phyloP scores from a whole-genome alignment of 1,140 invertebrate species.

The Globodera ellingtonae region DNA sequence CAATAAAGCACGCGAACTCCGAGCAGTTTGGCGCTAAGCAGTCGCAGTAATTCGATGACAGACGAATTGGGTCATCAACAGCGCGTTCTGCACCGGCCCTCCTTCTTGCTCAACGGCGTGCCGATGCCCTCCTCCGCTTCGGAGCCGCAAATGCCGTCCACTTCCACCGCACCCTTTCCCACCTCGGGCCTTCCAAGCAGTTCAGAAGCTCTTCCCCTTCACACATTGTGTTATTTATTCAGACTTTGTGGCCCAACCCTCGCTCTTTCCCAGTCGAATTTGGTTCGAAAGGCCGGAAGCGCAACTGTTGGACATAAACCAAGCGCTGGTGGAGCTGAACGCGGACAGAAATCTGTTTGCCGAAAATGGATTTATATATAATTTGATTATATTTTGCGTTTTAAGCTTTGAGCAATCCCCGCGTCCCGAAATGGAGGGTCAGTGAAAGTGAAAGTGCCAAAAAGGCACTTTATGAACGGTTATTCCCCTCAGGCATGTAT shows the following conservation, averaged over 20 bases:
- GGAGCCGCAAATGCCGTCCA: constrained; percentile 21
- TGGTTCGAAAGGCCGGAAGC: constrained; percentile 3
- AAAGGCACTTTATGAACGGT: constrained; percentile 3
- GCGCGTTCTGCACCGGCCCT: too few species aligned
- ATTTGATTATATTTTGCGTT: background rate
- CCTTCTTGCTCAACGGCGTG: background rate
- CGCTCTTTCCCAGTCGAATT: background rate
- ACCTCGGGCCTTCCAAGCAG: background rate
- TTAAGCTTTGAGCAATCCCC: constrained; percentile 23
- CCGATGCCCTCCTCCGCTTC: background rate
- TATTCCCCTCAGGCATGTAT: constrained; percentile 49
- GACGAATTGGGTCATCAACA: background rate
- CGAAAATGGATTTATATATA: background rate
- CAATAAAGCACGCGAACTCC: background rate
- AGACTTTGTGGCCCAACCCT: background rate
- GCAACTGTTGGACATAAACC: constrained; percentile 50
- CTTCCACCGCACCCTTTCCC: constrained; percentile 7
- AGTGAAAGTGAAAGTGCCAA: background rate
- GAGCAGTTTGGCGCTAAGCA: background rate
- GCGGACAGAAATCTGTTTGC: constrained; percentile 62
- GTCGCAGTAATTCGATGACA: background rate
- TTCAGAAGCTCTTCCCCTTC: too few species aligned
- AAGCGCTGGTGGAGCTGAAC: constrained; percentile 56
- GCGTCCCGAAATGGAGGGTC: constrained; percentile 23
- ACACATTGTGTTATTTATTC: too few species aligned